These are phyloP conservation scores for Tetranychus piercei DNA, from an alignment of 2,888 invertebrate species.

Conservation along the genomic window DNA sequence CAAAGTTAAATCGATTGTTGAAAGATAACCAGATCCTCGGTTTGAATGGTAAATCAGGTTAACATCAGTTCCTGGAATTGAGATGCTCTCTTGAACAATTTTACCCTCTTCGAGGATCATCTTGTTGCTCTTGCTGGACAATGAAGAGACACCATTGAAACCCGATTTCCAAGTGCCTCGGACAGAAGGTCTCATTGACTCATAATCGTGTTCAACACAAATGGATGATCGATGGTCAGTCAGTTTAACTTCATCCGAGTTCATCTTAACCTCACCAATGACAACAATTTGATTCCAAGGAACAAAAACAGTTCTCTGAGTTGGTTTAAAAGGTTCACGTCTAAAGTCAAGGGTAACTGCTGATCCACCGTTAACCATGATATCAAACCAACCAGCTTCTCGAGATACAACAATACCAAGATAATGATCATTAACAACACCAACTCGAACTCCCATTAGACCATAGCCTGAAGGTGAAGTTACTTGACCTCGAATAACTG, in stretches of 20 bases:
- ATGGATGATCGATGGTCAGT: slow-evolving; percentile 32
- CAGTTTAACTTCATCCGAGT: slow-evolving; percentile 24
- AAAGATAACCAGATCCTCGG: slow-evolving; percentile 78
- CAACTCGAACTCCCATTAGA: slow-evolving; percentile 88
- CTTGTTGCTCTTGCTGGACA: slow-evolving; percentile 51
- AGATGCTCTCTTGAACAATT: slow-evolving; percentile 20
- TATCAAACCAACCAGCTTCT: slow-evolving; percentile 58
- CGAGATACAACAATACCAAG: slow-evolving; percentile 63
- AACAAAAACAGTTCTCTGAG: slow-evolving; percentile 72
- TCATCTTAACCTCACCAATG: slow-evolving; percentile 35
- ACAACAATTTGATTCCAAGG: slow-evolving; percentile 97
- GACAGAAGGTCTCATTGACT: slow-evolving; percentile 42
- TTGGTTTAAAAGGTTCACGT: slow-evolving; percentile 73
- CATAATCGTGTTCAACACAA: slow-evolving; percentile 70
- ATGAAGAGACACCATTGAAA: slow-evolving; percentile 60
- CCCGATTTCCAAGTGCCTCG: slow-evolving; percentile 48
- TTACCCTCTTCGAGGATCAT: slow-evolving; percentile 1
- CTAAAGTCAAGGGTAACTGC: slow-evolving; percentile 91
- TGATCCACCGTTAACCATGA: slow-evolving; percentile 93
- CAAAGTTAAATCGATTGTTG: slow-evolving; percentile 72
- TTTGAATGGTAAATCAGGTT: slow-evolving; percentile 89
- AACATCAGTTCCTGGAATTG: slow-evolving; percentile 45
- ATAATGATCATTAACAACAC: slow-evolving; percentile 65
- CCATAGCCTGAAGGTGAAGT: slow-evolving; percentile 82
- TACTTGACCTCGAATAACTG: slow-evolving; percentile 94